A percentile compares a stretch with the other conserved stretches of the same genome.
Evolutionary conservation across 2,888 invertebrate genomes (phyloP).

Genomic region (Malthinus seriepunctatus): DNA sequence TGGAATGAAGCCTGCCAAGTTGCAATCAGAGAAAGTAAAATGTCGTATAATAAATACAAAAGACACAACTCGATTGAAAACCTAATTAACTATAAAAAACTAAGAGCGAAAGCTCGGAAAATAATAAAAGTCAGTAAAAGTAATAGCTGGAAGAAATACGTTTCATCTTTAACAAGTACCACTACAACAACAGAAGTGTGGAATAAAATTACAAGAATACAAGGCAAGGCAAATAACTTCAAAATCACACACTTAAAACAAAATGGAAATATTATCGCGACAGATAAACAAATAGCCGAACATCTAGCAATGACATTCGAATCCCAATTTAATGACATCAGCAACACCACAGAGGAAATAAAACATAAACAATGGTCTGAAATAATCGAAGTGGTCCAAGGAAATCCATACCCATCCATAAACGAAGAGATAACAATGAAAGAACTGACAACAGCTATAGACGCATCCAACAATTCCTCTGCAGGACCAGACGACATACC

Average conservation of each 20-base stretch:
- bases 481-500: not conserved
- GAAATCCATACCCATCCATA: not conserved
- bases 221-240: no score
- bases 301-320: not conserved
- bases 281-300: not conserved
- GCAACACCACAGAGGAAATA: no score
- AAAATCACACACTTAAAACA: no score
- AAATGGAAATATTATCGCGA: no score
- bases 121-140: not conserved
- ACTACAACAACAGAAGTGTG: not conserved
- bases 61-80: not conserved
- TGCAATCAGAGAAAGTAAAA: not conserved
- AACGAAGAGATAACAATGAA: not conserved
- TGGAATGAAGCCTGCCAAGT: not conserved
- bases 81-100: conserved; percentile 2
- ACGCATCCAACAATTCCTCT: not conserved
- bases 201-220: not conserved
- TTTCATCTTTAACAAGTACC: not conserved
- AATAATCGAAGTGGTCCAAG: not conserved
- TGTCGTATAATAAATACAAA: not conserved
- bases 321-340: no score
- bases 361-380: no score
- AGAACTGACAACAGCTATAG: not conserved
- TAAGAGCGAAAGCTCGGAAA: not conserved
- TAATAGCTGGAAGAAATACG: not conserved